These are phyloP conservation scores for Criorhina ranunculi DNA, from an alignment of 2,888 invertebrate genomes.

Conservation along the genomic window DNA sequence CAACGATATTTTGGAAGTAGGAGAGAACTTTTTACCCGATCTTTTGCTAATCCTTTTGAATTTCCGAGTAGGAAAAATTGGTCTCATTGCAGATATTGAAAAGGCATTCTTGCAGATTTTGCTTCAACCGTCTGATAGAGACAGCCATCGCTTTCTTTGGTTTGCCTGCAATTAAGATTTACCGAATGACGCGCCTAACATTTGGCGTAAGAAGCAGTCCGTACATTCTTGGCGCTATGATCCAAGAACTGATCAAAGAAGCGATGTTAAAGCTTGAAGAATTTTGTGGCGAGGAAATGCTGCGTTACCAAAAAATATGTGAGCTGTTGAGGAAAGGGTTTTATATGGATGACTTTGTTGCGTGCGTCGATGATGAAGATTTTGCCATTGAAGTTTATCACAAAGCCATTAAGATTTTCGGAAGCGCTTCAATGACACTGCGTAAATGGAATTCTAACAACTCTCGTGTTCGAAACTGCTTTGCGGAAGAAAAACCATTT, in stretches of 20 bases:
- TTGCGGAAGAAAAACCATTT: too few species aligned
- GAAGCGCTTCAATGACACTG: not conserved
- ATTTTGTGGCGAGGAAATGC: too few species aligned
- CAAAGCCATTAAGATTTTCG: not conserved
- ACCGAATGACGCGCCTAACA: constrained; percentile 3
- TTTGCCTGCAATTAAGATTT: constrained; percentile 7
- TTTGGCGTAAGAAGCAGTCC: constrained; percentile 5
- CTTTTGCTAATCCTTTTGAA: too few species aligned
- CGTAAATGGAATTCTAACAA: not conserved
- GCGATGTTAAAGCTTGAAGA: too few species aligned
- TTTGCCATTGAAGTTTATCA: not conserved
- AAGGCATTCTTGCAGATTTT: not conserved
- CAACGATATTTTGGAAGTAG: too few species aligned
- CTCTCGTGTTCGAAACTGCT: too few species aligned
- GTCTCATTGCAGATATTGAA: too few species aligned
- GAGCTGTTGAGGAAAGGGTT: not conserved
- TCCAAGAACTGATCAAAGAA: not conserved
- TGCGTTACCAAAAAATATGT: not conserved
- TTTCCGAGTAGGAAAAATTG: not conserved
- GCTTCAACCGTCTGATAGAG: constrained; percentile 3
- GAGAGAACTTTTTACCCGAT: too few species aligned
- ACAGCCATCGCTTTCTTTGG: constrained; percentile 1
- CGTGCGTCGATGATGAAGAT: not conserved
- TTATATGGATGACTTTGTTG: not conserved
- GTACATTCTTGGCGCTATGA: not conserved